phyloP scores from a whole-genome alignment of 2,888 invertebrate species.

The Lydus trimaculatus region DNA sequence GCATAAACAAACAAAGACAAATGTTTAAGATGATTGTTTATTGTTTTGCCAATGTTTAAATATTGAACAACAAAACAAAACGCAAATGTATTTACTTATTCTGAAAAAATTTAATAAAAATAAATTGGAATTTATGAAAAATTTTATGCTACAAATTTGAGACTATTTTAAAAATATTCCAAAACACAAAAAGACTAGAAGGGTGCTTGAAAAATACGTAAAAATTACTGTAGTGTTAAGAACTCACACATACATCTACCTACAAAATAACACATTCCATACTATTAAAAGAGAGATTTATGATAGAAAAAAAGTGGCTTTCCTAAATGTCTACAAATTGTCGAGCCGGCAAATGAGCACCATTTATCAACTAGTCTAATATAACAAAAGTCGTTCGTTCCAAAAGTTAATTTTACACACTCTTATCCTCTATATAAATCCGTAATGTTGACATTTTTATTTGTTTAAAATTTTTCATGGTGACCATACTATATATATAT shows the following conservation, averaged over 20 bases:
- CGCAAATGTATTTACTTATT: conserved; percentile 15
- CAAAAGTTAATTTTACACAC: conserved; percentile 54
- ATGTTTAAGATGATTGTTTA: conserved; percentile 22
- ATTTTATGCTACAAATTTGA: neutral
- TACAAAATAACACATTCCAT: conserved; percentile 41
- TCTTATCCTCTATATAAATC: conserved; percentile 54
- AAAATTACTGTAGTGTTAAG: conserved; percentile 22
- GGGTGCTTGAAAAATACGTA: conserved; percentile 10
- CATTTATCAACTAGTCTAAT: conserved; percentile 59
- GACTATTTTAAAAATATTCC: neutral
- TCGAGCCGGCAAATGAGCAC: conserved; percentile 60
- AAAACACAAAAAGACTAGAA: neutral
- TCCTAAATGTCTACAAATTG: conserved; percentile 62
- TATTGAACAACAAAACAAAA: conserved; percentile 10
- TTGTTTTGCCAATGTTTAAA: conserved; percentile 21
- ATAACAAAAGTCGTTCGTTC: conserved; percentile 41
- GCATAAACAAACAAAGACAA: conserved; percentile 15
- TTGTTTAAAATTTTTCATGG: conserved; percentile 49
- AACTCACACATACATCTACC: conserved; percentile 28
- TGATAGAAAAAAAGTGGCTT: conserved; percentile 57
- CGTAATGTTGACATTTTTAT: conserved; percentile 55
- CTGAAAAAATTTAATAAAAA: too few relatives aligned
- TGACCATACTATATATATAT: too few relatives aligned
- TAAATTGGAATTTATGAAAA: too few relatives aligned
- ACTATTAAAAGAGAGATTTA: conserved; percentile 62